These are phyloP conservation scores for Tryphoninae sp. DNA, from an alignment of 2,888 invertebrate genomes.

Conservation along the genomic window DNA sequence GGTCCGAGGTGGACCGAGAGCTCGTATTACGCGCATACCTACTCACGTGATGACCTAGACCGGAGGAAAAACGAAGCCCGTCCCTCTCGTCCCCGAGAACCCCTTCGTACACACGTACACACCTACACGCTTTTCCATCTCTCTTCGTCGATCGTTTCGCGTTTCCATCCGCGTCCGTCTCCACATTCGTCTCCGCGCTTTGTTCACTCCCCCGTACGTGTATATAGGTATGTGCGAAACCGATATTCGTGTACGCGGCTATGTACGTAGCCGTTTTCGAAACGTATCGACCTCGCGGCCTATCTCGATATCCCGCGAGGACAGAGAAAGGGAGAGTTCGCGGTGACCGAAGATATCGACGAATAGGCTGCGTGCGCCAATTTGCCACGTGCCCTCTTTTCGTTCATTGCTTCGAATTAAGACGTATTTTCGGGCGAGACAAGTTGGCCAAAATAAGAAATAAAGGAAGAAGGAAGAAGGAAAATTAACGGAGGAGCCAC, in stretches of 20 bases:
- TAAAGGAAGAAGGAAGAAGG: not conserved
- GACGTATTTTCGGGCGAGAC: too few relatives aligned
- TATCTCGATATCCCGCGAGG: constrained; percentile 44
- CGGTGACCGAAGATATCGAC: constrained; percentile 21
- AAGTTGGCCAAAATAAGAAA: not conserved
- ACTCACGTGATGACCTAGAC: constrained; percentile 50
- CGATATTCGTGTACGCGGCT: constrained; percentile 32
- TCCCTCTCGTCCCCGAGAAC: constrained; percentile 8
- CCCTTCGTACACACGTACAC: not conserved
- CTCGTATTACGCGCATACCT: constrained; percentile 34
- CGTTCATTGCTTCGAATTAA: not conserved
- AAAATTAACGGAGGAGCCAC: too few relatives aligned
- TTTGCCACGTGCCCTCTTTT: not conserved
- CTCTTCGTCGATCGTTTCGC: constrained; percentile 44
- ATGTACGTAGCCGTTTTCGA: constrained; percentile 34
- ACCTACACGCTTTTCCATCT: not conserved
- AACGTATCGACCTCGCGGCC: constrained; percentile 48
- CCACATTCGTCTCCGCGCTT: constrained; percentile 19
- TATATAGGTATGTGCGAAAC: constrained; percentile 15
- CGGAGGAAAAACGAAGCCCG: constrained; percentile 19
- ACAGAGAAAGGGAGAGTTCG: not conserved
- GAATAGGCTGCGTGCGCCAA: constrained; percentile 36
- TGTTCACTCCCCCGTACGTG: not conserved
- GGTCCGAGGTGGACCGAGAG: constrained; percentile 38
- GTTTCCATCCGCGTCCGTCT: constrained; percentile 39